Evolutionary conservation across 2,888 invertebrate genomes (phyloP).

Genomic region (Myopa tessellatipennis): DNA sequence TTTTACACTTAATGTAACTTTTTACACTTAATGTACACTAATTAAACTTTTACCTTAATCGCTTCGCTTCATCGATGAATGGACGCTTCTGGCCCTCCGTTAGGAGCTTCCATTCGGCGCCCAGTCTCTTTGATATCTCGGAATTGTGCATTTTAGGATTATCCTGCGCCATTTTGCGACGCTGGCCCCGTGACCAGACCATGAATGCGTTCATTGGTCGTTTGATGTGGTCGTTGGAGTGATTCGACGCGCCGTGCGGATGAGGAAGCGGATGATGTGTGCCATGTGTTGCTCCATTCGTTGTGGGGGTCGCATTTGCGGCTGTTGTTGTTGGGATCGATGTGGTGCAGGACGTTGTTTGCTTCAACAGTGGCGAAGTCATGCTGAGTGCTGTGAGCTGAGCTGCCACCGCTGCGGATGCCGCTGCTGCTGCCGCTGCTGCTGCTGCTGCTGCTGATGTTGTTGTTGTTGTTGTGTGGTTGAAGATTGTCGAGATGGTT

Average conservation of each 20-base stretch:
- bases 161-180: slow-evolving; percentile 92
- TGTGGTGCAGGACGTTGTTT: slow-evolving; percentile 33
- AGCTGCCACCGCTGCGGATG: slow-evolving; percentile 40
- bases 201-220: slow-evolving; percentile 98
- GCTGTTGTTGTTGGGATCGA: slow-evolving; percentile 46
- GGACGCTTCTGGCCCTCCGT: slow-evolving; percentile 90
- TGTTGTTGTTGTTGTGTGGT: slow-evolving; percentile 47
- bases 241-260: slow-evolving; percentile 43
- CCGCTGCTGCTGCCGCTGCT: slow-evolving; percentile 37
- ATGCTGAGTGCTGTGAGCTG: slow-evolving; percentile 36
- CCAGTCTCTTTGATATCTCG: slow-evolving; percentile 88
- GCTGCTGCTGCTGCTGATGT: slow-evolving; percentile 42
- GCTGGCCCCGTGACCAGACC: slow-evolving; percentile 93
- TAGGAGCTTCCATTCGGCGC: slow-evolving; percentile 93
- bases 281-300: slow-evolving; percentile 7
- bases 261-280: slow-evolving; percentile 40
- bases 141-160: slow-evolving; percentile 95
- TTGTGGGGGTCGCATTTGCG: slow-evolving; percentile 42
- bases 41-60: slow-evolving; percentile 75
- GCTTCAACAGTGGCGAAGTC: slow-evolving; percentile 38
- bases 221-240: slow-evolving; percentile 81
- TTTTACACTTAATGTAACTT: neutral
- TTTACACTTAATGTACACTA: neutral
- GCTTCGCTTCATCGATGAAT: slow-evolving; percentile 95
- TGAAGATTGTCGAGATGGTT: slow-evolving; percentile 50